Evolutionary conservation across 2,113 vertebrate species (phyloP).

Genomic region (Strix aluco): DNA sequence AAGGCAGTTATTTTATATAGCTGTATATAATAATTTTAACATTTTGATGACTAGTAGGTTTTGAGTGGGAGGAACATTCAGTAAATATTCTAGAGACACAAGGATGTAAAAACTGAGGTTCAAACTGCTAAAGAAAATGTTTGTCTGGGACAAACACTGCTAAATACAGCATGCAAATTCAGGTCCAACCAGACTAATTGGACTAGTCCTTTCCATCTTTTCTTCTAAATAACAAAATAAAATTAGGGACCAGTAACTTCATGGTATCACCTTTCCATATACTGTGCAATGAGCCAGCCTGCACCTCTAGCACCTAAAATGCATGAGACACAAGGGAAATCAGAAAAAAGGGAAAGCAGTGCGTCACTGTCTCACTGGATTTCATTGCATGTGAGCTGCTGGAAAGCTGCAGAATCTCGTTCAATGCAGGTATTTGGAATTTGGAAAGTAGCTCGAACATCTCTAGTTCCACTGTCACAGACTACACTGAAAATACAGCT

Average conservation of each 20-base stretch:
- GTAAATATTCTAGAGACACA: not conserved
- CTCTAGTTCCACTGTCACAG: not conserved
- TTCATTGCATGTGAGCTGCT: not conserved
- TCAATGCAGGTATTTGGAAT: fast-evolving
- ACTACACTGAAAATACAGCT: not conserved
- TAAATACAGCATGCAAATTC: not conserved
- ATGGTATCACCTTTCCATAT: not conserved
- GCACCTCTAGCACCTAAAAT: not conserved
- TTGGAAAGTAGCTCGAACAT: not conserved
- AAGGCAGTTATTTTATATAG: not conserved
- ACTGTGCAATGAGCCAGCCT: not conserved
- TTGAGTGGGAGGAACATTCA: not conserved
- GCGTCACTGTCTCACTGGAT: not conserved
- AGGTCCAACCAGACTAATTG: not conserved
- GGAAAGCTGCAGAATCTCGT: not conserved
- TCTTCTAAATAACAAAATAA: not conserved
- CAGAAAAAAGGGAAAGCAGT: not conserved
- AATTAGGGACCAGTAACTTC: not conserved
- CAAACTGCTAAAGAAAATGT: not conserved
- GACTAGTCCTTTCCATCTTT: not conserved
- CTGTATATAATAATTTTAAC: not conserved
- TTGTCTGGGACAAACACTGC: not conserved
- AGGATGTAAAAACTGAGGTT: not conserved
- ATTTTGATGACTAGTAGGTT: not conserved
- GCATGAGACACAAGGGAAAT: not conserved